Conservation (phyloP, 1,140 invertebrate genomes). For the Melitaea cinxia region DNA sequence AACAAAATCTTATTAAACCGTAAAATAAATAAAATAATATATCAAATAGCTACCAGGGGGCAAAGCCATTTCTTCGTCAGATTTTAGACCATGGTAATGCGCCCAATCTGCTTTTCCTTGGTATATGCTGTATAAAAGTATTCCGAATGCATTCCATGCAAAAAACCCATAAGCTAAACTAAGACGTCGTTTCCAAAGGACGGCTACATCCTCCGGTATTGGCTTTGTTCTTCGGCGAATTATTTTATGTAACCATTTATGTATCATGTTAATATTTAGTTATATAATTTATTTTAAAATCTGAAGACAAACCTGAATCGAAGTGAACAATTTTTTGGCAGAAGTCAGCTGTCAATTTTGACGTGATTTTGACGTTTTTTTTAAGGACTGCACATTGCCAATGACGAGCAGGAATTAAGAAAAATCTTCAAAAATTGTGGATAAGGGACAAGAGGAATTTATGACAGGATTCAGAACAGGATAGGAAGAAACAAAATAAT, state of each 20-base stretch:
- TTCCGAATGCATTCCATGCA: slow-evolving; percentile 85
- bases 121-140: slow-evolving; percentile 82
- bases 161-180: slow-evolving; percentile 83
- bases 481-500: too few relatives aligned
- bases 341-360: neutral
- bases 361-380: neutral
- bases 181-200: slow-evolving; percentile 82
- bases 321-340: too few relatives aligned
- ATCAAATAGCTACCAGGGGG: slow-evolving; percentile 72
- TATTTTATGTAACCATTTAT: slow-evolving; percentile 76
- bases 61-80: slow-evolving; percentile 81
- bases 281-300: slow-evolving; percentile 31
- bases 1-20: neutral
- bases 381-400: too few relatives aligned
- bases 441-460: too few relatives aligned
- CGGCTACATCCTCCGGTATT: slow-evolving; percentile 82
- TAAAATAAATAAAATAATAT: neutral
- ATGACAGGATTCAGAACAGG: too few relatives aligned
- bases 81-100: slow-evolving; percentile 83
- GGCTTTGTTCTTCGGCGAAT: slow-evolving; percentile 83
- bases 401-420: too few relatives aligned
- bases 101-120: slow-evolving; percentile 85
- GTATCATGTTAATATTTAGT: slow-evolving; percentile 52
- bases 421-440: too few relatives aligned
- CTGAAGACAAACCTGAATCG: too few relatives aligned